Evolutionary conservation across 2,888 invertebrate genomes (phyloP), one percentile per base, ranked within the genome.

Genomic region (Brenthis hecate): DNA sequence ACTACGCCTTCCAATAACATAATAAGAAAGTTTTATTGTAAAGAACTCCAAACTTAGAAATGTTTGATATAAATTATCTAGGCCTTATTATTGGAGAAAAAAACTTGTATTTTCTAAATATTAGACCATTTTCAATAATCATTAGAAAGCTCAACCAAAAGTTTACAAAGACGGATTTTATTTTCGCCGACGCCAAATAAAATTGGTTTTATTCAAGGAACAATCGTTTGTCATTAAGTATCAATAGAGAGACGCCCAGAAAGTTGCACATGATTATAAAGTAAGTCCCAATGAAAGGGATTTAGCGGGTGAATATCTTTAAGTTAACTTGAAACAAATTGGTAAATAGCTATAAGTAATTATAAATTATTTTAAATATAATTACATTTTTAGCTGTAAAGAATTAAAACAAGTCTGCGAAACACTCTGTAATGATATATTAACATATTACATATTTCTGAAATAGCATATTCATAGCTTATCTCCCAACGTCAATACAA

Each of bases 151-250:
- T 47, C 47, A 13, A 48, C 28, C 48, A n/a, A 50, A 62, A 55
- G n/a, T 55, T 16, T 43, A 13, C 16, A 36, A 32, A 54, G 32
- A 36, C 48, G 13, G 23, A 63, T 63, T 60, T 67, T 67, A 64
- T 56, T 56, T 36, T 55, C 43, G 16, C 56, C 13, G 16, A 53
- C 23, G 47, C 51, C 36, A 56, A 68, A 65, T 23, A 65, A 60
- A 68, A 61, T 70, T 67, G 64, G 65, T 68, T 65, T 65, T 60
- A 53, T 66, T 66, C 66, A 54, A 51, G 54, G 51, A 56, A 67
- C 55, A 65, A 68, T 70, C 65, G 68, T 70, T 67, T 63, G 63
- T 70, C 69, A 70, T 66, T 70, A 63, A 66, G 69, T 70, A 70
- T 70, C 70, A 70, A 70, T 67, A 64, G 70, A 64, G 66, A 66